phyloP scores from a whole-genome alignment of 2,113 vertebrate genomes.

The Machaerirhynchus nigripectus region DNA sequence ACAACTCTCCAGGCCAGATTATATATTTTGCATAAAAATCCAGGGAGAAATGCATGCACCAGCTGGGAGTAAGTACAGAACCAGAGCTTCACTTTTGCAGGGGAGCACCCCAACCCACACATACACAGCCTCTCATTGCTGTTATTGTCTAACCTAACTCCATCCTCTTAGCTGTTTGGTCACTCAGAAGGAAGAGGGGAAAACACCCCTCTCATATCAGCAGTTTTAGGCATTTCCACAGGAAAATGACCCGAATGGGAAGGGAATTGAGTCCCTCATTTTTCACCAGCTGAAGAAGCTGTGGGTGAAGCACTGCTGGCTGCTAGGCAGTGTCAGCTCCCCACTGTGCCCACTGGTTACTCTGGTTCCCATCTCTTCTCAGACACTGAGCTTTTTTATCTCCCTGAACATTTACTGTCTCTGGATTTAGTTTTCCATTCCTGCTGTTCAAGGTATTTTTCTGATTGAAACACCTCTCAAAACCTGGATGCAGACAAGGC shows the following conservation, averaged over 20 bases:
- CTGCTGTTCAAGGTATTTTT: background rate
- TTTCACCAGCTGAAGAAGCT: background rate
- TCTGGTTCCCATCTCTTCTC: background rate
- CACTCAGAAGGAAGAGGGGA: background rate
- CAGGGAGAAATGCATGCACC: background rate
- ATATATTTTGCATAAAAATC: background rate
- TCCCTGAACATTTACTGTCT: background rate
- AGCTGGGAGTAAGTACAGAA: background rate
- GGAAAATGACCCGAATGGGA: background rate
- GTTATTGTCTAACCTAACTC: background rate
- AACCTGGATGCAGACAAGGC: background rate
- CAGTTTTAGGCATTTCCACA: background rate
- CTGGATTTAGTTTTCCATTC: background rate
- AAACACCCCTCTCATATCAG: background rate
- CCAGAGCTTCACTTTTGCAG: background rate
- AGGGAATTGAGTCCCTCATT: background rate
- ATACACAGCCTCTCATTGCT: background rate
- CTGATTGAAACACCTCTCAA: background rate
- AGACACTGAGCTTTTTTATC: background rate
- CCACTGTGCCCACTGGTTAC: background rate
- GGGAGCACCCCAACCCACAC: background rate
- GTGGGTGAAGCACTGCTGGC: background rate
- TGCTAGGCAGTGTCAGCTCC: background rate
- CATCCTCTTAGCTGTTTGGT: background rate
- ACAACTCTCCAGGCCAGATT: background rate